These are phyloP conservation scores for Mus caroli DNA, from an alignment of 2,797 vertebrate genomes.

Conservation along the genomic window DNA sequence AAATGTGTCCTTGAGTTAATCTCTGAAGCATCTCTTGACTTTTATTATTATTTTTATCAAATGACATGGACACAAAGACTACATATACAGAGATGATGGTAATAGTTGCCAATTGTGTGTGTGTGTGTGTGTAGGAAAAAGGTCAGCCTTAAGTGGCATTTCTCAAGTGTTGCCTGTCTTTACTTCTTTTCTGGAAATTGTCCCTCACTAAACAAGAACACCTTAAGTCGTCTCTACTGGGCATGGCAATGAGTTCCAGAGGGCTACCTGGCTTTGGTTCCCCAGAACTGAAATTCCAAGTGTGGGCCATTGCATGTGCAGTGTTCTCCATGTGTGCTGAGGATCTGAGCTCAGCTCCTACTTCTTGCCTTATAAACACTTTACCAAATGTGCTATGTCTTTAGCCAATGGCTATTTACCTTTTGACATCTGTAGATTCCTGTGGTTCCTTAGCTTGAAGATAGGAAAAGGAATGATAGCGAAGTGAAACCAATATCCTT, in stretches of 20 bases:
- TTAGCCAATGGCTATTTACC: not conserved
- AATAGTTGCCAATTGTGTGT: not conserved
- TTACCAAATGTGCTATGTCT: not conserved
- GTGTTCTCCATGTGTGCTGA: not conserved
- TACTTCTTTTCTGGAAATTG: not conserved
- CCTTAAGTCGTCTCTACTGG: not conserved
- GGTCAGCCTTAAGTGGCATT: not conserved
- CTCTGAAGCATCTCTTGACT: not conserved
- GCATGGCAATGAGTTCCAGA: not conserved
- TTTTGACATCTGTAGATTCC: not conserved
- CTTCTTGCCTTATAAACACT: not conserved
- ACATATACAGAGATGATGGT: not conserved
- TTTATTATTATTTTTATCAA: slow-evolving; percentile 49
- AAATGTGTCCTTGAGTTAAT: not conserved
- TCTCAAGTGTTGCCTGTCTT: not conserved
- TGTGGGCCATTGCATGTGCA: not conserved
- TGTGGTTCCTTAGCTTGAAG: slow-evolving; percentile 5
- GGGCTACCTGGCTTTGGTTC: not conserved
- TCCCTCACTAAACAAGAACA: not conserved
- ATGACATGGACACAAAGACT: not conserved
- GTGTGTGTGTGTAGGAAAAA: not conserved
- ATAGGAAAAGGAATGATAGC: not conserved
- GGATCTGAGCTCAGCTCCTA: not conserved
- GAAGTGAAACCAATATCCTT: slow-evolving; percentile 16
- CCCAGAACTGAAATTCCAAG: not conserved